Percentiles rank a stretch among this genome's conserved stretches.
phyloP scores from a whole-genome alignment of 2,888 invertebrate genomes.

The Pollenia griseotomentosa region DNA sequence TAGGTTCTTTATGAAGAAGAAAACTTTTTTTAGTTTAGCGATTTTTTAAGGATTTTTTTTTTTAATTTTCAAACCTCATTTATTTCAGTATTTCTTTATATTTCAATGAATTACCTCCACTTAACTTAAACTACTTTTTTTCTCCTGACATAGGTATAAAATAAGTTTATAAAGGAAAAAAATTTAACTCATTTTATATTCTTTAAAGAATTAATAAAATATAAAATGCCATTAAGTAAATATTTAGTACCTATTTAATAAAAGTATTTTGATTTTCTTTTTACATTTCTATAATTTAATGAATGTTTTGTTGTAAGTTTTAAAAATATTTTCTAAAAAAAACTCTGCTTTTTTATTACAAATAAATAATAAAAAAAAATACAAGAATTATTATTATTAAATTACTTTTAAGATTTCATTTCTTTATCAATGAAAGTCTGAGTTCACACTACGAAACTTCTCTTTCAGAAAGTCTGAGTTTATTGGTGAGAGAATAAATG shows the following conservation, averaged over 20 bases:
- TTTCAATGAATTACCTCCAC: constrained; percentile 72
- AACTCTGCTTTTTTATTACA: constrained; percentile 36
- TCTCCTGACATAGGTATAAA: constrained; percentile 36
- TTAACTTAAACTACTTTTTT: constrained; percentile 44
- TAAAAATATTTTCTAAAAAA: constrained; percentile 63
- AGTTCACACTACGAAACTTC: too few species aligned
- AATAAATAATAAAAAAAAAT: constrained; percentile 15
- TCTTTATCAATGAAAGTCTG: too few species aligned
- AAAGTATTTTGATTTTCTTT: constrained; percentile 37
- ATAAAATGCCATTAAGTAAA: constrained; percentile 24
- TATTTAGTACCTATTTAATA: constrained; percentile 23
- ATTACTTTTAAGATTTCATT: too few species aligned
- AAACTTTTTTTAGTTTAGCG: constrained; percentile 24
- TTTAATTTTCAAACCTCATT: constrained; percentile 42
- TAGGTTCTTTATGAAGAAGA: constrained; percentile 43
- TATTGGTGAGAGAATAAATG: too few species aligned
- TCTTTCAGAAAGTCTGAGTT: too few species aligned
- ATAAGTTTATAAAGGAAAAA: constrained; percentile 52
- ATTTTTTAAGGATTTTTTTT: constrained; percentile 31
- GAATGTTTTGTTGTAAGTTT: constrained; percentile 69
- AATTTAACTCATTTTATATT: constrained; percentile 67
- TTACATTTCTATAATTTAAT: constrained; percentile 60
- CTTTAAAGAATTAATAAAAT: not conserved
- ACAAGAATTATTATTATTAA: too few species aligned
- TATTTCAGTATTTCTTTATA: constrained; percentile 51